A percentile compares a stretch with the other conserved stretches of the same genome.
phyloP scores from a whole-genome alignment of 2,113 vertebrate species.

The Tragelaphus scriptus region DNA sequence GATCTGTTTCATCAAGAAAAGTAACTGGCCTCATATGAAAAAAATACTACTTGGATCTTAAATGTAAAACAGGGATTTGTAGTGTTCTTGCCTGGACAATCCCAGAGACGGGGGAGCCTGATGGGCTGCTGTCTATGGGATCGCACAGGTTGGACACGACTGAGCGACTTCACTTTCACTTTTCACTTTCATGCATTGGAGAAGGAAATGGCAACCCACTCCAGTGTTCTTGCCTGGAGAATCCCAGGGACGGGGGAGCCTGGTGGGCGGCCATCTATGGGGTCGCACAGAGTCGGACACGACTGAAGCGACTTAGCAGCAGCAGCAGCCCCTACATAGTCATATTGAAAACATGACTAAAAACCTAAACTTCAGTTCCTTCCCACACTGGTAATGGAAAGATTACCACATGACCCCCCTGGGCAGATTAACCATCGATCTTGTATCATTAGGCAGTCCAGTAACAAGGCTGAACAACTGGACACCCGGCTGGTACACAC shows the following conservation, averaged over 20 bases:
- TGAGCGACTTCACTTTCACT: too few relatives aligned
- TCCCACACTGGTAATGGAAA: not conserved
- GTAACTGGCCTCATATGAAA: not conserved
- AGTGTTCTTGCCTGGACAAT: not conserved
- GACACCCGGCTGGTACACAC: rapidly evolving
- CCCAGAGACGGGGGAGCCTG: too few relatives aligned
- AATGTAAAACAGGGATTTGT: not conserved
- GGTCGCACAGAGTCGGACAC: too few relatives aligned
- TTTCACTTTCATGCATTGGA: too few relatives aligned
- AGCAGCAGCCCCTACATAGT: not conserved
- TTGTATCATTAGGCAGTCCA: not conserved
- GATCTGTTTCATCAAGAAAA: not conserved
- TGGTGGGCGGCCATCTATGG: too few relatives aligned
- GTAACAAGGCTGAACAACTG: not conserved
- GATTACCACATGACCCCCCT: not conserved
- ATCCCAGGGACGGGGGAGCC: too few relatives aligned
- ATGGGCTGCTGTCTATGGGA: too few relatives aligned
- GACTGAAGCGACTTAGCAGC: too few relatives aligned
- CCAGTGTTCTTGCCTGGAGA: too few relatives aligned
- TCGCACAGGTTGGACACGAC: too few relatives aligned
- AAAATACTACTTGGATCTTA: not conserved
- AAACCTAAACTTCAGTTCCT: not conserved
- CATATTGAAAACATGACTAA: not conserved
- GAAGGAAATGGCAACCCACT: too few relatives aligned
- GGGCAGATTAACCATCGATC: not conserved